A percentile compares a stretch with the other conserved stretches of the same genome.
phyloP scores from a whole-genome alignment of 2,797 vertebrate genomes.

The Sternarchorhynchus goeldii region DNA sequence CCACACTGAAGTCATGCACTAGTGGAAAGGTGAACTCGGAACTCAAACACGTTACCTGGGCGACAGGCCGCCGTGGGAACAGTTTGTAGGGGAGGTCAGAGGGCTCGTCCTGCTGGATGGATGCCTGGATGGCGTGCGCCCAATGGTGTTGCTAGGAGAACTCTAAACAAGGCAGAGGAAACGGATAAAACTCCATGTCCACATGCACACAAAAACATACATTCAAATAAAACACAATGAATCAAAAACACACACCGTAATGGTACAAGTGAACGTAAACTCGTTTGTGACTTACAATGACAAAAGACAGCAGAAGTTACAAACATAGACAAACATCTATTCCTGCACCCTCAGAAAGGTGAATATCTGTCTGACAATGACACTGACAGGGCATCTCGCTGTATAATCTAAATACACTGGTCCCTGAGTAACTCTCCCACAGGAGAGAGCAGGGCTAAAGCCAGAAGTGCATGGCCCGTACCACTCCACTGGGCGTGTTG shows the following conservation, averaged over 20 bases:
- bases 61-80: constrained; percentile 93
- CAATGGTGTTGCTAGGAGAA: constrained; percentile 94
- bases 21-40: neutral
- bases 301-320: too few species aligned
- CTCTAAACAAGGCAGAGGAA: constrained; percentile 72
- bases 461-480: constrained; percentile 61
- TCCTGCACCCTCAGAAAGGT: too few species aligned
- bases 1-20: constrained; percentile 41
- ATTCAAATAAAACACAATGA: too few species aligned
- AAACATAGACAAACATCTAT: too few species aligned
- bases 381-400: too few species aligned
- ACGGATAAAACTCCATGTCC: neutral
- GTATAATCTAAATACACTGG: neutral
- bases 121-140: constrained; percentile 87
- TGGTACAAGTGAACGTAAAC: too few species aligned
- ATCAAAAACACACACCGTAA: too few species aligned
- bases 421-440: neutral
- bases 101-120: constrained; percentile 92
- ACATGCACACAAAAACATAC: too few species aligned
- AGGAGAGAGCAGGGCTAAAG: too few species aligned
- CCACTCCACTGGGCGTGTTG: constrained; percentile 87
- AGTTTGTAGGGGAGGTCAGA: constrained; percentile 95
- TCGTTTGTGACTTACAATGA: too few species aligned
- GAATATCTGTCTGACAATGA: too few species aligned
- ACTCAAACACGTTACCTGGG: constrained; percentile 81